These are phyloP conservation scores for Brachirus orientalis DNA, from an alignment of 2,113 vertebrate species.

Conservation along the genomic window DNA sequence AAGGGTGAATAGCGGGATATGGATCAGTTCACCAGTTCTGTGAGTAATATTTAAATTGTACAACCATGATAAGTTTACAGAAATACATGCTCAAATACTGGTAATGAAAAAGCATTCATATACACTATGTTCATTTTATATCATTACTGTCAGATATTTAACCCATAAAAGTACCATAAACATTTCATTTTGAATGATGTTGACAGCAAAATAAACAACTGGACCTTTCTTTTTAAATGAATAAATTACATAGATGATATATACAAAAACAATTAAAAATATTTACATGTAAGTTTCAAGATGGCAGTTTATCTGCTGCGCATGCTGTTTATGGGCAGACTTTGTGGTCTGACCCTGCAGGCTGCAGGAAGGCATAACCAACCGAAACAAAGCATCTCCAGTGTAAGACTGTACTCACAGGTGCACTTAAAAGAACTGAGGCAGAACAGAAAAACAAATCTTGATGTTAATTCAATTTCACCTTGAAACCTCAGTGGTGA, in stretches of 20 bases:
- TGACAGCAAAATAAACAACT: slow-evolving; percentile 42
- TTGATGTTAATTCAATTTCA: slow-evolving; percentile 34
- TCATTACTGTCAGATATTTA: slow-evolving; percentile 26
- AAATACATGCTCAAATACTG: slow-evolving; percentile 40
- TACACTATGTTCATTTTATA: slow-evolving; percentile 9
- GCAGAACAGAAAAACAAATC: slow-evolving; percentile 10
- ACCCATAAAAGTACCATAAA: slow-evolving; percentile 53
- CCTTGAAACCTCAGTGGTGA: slow-evolving; percentile 1
- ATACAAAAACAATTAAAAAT: slow-evolving; percentile 58
- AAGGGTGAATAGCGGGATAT: not conserved
- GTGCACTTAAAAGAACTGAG: slow-evolving; percentile 18
- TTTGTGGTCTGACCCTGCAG: slow-evolving; percentile 7
- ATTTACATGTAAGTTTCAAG: slow-evolving; percentile 76
- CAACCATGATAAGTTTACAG: slow-evolving; percentile 49
- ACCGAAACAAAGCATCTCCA: slow-evolving; percentile 43
- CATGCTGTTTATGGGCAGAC: slow-evolving; percentile 25
- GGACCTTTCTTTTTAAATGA: slow-evolving; percentile 61
- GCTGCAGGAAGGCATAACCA: slow-evolving; percentile 3
- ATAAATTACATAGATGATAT: slow-evolving; percentile 81
- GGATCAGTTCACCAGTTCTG: not conserved
- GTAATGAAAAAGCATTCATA: slow-evolving; percentile 31
- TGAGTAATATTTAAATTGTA: slow-evolving; percentile 32
- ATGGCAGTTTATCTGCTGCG: slow-evolving; percentile 49
- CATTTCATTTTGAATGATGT: slow-evolving; percentile 21
- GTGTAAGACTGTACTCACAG: slow-evolving; percentile 46